These are phyloP conservation scores for Araneus ventricosus DNA, from an alignment of 1,140 invertebrate species.

Conservation along the genomic window DNA sequence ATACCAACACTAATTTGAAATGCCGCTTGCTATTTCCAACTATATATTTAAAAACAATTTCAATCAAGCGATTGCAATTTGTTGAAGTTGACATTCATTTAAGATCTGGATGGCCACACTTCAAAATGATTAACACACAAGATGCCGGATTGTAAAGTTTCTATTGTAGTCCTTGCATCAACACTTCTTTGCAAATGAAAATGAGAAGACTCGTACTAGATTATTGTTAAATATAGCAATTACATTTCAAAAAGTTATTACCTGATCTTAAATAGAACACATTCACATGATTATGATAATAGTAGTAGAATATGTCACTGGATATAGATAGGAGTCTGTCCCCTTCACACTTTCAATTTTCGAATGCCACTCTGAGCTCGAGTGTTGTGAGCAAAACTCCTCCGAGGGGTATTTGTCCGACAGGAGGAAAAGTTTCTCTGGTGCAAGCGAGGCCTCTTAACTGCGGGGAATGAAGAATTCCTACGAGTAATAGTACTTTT, in stretches of 20 bases:
- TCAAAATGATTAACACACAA: neutral
- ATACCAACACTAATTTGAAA: too few relatives aligned
- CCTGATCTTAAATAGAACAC: constrained; percentile 5
- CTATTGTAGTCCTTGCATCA: constrained; percentile 3
- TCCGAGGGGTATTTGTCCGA: neutral
- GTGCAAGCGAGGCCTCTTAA: neutral
- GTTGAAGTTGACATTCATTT: neutral
- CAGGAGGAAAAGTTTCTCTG: constrained; percentile 20
- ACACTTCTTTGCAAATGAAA: neutral
- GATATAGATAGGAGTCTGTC: neutral
- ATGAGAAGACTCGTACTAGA: neutral
- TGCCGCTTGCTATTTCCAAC: too few relatives aligned
- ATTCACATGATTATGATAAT: constrained; percentile 20
- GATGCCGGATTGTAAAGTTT: constrained; percentile 21
- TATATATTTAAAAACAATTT: too few relatives aligned
- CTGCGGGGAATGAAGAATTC: constrained; percentile 8
- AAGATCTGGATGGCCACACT: neutral
- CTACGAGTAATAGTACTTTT: constrained; percentile 43
- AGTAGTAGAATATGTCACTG: neutral
- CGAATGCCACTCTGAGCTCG: constrained; percentile 50
- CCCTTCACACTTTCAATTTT: constrained; percentile 46
- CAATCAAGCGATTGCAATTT: too few relatives aligned
- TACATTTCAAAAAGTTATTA: constrained; percentile 19
- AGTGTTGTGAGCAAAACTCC: constrained; percentile 39
- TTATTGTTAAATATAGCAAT: neutral